These are phyloP conservation scores for Anser cygnoides DNA, from an alignment of 2,113 vertebrate genomes.

Conservation along the genomic window DNA sequence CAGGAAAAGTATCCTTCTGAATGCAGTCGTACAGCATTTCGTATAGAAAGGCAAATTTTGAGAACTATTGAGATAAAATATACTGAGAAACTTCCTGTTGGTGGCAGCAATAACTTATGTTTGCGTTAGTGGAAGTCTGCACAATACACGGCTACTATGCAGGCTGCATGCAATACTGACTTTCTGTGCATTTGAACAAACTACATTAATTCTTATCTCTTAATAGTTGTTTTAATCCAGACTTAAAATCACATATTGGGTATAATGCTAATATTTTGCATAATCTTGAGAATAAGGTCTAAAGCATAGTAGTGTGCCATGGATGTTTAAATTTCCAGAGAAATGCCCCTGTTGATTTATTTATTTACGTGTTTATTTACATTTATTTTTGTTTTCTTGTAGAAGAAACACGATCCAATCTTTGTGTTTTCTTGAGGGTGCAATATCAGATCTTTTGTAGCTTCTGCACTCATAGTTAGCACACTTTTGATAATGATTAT, in stretches of 20 bases:
- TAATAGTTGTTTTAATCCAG: conserved; percentile 43
- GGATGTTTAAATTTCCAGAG: neutral
- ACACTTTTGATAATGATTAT: neutral
- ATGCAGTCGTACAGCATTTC: neutral
- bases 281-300: neutral
- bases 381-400: neutral
- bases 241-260: conserved; percentile 14
- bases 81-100: conserved; percentile 22
- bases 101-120: conserved; percentile 66
- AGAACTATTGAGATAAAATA: neutral
- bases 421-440: neutral
- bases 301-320: neutral
- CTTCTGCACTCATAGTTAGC: neutral
- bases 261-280: neutral
- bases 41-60: neutral
- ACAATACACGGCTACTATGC: neutral
- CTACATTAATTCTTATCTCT: conserved; percentile 3
- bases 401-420: neutral
- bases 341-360: neutral
- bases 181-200: neutral
- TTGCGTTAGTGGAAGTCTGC: neutral
- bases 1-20: neutral
- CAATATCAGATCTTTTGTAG: neutral
- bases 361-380: neutral
- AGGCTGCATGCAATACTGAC: neutral